Evolutionary conservation across 2,797 vertebrate genomes (phyloP).

Genomic region (Sebastes diploproa): DNA sequence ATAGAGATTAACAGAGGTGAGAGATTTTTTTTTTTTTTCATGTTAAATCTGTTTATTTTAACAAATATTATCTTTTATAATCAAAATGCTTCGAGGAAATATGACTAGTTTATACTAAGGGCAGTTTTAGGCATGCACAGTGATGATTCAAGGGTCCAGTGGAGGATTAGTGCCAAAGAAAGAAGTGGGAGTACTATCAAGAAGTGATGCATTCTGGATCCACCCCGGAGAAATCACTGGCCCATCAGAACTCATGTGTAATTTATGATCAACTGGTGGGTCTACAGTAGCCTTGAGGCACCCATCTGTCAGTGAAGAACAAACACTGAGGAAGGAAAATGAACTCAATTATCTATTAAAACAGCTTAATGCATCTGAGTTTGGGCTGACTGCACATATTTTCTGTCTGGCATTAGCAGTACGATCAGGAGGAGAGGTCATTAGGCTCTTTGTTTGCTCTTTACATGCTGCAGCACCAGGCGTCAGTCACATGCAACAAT

Average conservation of each 20-base stretch:
- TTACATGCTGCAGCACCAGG: conserved; percentile 29
- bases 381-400: conserved; percentile 61
- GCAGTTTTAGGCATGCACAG: neutral
- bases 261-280: conserved; percentile 71
- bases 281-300: conserved; percentile 61
- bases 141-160: neutral
- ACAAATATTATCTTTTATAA: neutral
- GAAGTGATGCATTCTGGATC: conserved; percentile 66
- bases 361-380: conserved; percentile 62
- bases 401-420: conserved; percentile 44
- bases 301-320: conserved; percentile 68
- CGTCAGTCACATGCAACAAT: conserved; percentile 43
- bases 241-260: conserved; percentile 72
- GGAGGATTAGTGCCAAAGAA: conserved; percentile 18
- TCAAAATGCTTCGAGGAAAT: neutral
- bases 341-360: conserved; percentile 68
- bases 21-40: conserved; percentile 32
- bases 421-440: conserved; percentile 22
- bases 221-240: conserved; percentile 52
- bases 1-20: conserved; percentile 94
- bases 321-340: conserved; percentile 61
- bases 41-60: neutral
- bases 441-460: conserved; percentile 29
- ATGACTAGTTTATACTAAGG: neutral
- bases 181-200: conserved; percentile 18